phyloP scores from a whole-genome alignment of 2,113 vertebrate species.

The Sciurus niger region DNA sequence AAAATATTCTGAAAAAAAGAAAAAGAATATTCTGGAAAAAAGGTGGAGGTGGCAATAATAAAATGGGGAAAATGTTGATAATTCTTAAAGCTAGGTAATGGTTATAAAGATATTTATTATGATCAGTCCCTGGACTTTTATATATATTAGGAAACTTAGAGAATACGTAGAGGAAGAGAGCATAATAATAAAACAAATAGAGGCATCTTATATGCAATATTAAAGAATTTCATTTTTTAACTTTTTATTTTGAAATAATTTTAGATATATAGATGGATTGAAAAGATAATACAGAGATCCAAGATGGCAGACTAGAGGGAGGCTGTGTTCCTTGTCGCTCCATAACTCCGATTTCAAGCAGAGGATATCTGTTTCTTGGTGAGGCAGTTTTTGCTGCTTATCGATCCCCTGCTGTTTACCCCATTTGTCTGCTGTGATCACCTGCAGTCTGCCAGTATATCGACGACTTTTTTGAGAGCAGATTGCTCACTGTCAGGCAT shows the following conservation, averaged over 20 bases:
- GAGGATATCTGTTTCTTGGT: too few relatives aligned
- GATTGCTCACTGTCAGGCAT: too few relatives aligned
- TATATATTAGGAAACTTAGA: conserved; percentile 31
- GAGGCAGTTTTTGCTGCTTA: too few relatives aligned
- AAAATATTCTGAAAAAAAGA: not conserved
- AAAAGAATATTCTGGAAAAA: not conserved
- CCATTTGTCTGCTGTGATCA: too few relatives aligned
- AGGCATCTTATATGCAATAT: not conserved
- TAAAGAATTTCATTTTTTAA: conserved; percentile 11
- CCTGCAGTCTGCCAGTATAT: too few relatives aligned
- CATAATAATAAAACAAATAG: not conserved
- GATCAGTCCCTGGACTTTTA: not conserved
- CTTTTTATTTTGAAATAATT: conserved; percentile 40
- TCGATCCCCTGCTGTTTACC: too few relatives aligned
- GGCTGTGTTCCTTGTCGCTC: too few relatives aligned
- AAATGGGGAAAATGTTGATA: not conserved
- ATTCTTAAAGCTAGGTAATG: not conserved
- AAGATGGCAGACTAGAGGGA: too few relatives aligned
- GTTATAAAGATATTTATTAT: not conserved
- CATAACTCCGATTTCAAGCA: too few relatives aligned
- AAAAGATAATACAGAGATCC: not conserved
- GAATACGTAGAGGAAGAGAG: conserved; percentile 10
- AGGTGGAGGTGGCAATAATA: not conserved
- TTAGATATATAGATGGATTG: not conserved
- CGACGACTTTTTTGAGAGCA: too few relatives aligned